These are phyloP conservation scores for Pachyrhynchus sulphureomaculatus DNA, from an alignment of 1,140 invertebrate genomes.

Conservation along the genomic window DNA sequence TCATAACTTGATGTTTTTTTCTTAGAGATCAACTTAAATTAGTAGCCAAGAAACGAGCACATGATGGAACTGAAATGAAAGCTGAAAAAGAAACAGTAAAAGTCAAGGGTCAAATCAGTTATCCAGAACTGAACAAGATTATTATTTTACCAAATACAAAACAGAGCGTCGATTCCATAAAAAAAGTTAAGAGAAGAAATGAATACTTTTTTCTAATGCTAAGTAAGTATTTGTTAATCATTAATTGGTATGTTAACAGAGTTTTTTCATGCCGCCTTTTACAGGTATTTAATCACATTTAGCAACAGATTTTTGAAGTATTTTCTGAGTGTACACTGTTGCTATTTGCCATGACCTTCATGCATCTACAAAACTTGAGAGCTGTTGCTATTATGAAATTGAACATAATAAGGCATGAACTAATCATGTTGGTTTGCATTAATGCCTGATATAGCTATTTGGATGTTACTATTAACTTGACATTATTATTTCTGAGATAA, in stretches of 20 bases:
- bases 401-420: too few species aligned
- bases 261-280: conserved; percentile 33
- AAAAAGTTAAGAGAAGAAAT: conserved; percentile 49
- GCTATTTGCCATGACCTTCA: too few species aligned
- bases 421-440: too few species aligned
- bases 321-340: too few species aligned
- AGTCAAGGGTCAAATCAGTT: conserved; percentile 40
- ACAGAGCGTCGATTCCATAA: conserved; percentile 53
- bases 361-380: too few species aligned
- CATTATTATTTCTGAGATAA: too few species aligned
- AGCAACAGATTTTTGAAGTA: too few species aligned
- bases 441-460: too few species aligned
- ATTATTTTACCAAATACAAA: conserved; percentile 59
- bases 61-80: conserved; percentile 35
- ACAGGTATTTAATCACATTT: too few species aligned
- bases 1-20: conserved; percentile 5
- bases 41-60: conserved; percentile 35
- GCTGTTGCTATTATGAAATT: too few species aligned
- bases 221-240: too few species aligned
- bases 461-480: too few species aligned
- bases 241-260: conserved; percentile 1
- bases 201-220: conserved; percentile 46
- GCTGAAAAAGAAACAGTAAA: conserved; percentile 41
- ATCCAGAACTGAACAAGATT: conserved; percentile 44
- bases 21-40: conserved; percentile 46